phyloP scores from a whole-genome alignment of 2,888 invertebrate genomes.

The Athalia cordata region DNA sequence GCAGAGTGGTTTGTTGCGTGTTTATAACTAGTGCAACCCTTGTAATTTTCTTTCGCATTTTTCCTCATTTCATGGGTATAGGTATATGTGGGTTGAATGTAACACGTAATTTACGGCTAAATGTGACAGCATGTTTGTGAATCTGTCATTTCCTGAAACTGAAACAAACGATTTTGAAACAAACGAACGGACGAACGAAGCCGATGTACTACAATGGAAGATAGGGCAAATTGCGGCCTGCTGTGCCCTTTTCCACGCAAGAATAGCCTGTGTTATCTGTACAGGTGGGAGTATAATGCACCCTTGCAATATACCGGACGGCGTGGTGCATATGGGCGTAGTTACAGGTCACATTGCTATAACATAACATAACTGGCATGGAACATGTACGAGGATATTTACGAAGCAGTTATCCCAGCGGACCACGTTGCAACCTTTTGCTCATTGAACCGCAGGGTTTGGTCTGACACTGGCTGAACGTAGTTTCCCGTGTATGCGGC shows the following conservation, averaged over 20 bases:
- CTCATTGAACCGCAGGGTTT: conserved; percentile 47
- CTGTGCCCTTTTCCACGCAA: too few species aligned
- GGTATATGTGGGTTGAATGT: background rate
- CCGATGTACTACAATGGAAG: background rate
- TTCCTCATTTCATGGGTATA: conserved; percentile 16
- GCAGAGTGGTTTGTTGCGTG: conserved; percentile 25
- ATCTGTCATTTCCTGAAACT: conserved; percentile 33
- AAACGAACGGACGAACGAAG: background rate
- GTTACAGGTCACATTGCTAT: conserved; percentile 15
- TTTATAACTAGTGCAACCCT: conserved; percentile 25
- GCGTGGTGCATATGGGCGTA: background rate
- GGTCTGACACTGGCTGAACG: conserved; percentile 45
- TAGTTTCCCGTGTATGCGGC: conserved; percentile 28
- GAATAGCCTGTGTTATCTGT: background rate
- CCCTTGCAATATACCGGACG: background rate
- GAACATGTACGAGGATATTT: conserved; percentile 28
- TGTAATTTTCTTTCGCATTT: conserved; percentile 15
- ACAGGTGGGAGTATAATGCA: background rate
- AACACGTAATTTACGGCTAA: conserved; percentile 1
- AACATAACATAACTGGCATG: background rate
- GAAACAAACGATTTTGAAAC: background rate
- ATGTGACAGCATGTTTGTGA: conserved; percentile 13
- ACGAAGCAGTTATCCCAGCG: conserved; percentile 32
- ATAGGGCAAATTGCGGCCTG: too few species aligned
- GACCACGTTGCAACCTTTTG: conserved; percentile 29